A percentile compares a stretch with the other conserved stretches of the same genome.
Evolutionary conservation across 2,797 vertebrate genomes (phyloP).

Genomic region (Limosa lapponica): DNA sequence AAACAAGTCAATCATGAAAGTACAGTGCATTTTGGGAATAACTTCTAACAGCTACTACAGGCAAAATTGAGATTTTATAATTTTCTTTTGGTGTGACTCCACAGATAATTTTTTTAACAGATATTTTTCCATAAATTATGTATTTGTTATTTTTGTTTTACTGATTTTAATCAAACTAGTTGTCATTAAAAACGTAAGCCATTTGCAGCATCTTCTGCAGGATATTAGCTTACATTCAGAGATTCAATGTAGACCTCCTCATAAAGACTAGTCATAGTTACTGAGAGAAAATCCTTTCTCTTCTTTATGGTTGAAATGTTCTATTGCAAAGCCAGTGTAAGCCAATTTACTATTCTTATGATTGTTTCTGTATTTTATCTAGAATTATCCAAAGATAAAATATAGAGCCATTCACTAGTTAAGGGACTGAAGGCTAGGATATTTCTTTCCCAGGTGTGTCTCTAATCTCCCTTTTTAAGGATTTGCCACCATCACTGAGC

Average conservation of each 20-base stretch:
- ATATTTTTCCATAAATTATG: background rate
- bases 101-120: background rate
- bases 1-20: background rate
- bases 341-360: background rate
- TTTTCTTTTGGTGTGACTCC: background rate
- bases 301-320: background rate
- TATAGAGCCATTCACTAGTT: background rate
- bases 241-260: background rate
- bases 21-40: background rate
- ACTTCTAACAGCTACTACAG: background rate
- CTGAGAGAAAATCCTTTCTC: background rate
- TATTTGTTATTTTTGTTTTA: background rate
- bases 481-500: background rate
- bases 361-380: background rate
- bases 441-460: background rate
- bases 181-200: background rate
- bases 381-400: background rate
- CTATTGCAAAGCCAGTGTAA: background rate
- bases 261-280: background rate
- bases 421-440: background rate
- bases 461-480: background rate
- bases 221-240: background rate
- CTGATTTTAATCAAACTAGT: background rate
- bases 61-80: constrained; percentile 12
- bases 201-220: background rate